Base-by-base conservation (phyloP, 2,888 invertebrate species). In the Ischnus inquisitorius region DNA sequence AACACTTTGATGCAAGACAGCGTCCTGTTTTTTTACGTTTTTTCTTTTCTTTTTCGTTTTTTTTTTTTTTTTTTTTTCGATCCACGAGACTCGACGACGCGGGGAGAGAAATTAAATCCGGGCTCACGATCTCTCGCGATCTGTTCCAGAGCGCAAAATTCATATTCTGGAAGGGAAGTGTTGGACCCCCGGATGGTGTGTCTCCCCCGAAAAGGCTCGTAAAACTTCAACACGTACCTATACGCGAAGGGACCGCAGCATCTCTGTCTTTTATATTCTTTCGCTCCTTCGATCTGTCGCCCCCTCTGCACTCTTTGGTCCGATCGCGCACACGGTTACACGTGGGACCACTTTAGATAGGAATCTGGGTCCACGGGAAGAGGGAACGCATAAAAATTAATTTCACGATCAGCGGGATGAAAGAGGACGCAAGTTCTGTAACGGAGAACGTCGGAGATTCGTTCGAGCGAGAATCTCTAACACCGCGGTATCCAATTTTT, bases 271-370 rank as follows among this genome's bases (percentile, higher is more conserved):
- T 74, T 76, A 64, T 79, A 64, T 79, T 79, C 74, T 62, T 60
- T 46, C 57, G 43, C 68, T 62, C 65, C 57, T 65, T 68, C 72
- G 62, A 77, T 8, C 60, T 76, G 57, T 14, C 12, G 46, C 46
- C 46, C n/a, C 46, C 41, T 51, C 54, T 62, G 12, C 22, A 12
- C 12, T 8, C 43, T 14, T 28, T 8, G 28, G 28, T 67, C 57
- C 69, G 54, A 48, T 65, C 72, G 72, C 83, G 43, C 79, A 54
- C 64, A 60, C 75, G 54, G 74, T 82, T 82, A 76, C 84, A 82
- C 79, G 78, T 69, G 74, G 76, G 85, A 81, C 86, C 86, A 87
- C 87, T 86, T 87, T 85, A 86, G 87, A 86, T 87, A 87, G 81
- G 82, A 85, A 87, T 87, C 86, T 87, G 62, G 77, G 68, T 51